These are phyloP conservation scores for Sialia sialis DNA, from an alignment of 2,113 vertebrate species.

Conservation along the genomic window DNA sequence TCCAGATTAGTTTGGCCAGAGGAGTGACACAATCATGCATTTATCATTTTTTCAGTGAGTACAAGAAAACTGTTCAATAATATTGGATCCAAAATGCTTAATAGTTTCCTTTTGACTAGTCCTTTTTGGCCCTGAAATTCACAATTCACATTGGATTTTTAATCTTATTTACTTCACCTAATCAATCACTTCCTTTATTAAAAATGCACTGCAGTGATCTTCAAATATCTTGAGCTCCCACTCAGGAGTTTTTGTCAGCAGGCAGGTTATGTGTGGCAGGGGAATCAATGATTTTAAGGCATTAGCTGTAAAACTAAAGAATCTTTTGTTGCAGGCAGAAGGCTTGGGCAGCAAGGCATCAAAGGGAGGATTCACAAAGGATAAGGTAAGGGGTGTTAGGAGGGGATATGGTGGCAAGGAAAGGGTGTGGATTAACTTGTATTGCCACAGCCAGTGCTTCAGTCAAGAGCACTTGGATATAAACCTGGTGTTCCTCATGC, in stretches of 20 bases:
- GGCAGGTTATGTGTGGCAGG: not conserved
- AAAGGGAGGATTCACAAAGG: constrained; percentile 81
- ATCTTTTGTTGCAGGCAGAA: constrained; percentile 71
- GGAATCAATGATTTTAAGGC: not conserved
- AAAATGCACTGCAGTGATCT: not conserved
- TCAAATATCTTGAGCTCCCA: not conserved
- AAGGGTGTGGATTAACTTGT: not conserved
- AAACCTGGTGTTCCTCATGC: not conserved
- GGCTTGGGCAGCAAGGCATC: constrained; percentile 61
- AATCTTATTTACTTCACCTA: not conserved
- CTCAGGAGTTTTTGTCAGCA: not conserved
- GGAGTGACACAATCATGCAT: not conserved
- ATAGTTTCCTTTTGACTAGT: not conserved
- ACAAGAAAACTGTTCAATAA: not conserved
- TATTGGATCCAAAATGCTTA: not conserved
- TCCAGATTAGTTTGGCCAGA: not conserved
- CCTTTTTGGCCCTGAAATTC: not conserved
- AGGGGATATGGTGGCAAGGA: not conserved
- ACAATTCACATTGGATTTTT: not conserved
- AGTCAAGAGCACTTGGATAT: not conserved
- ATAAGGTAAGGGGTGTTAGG: constrained; percentile 76
- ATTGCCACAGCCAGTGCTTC: not conserved
- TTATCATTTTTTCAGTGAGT: not conserved
- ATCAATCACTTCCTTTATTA: not conserved
- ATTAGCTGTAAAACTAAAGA: not conserved